These are phyloP conservation scores for Trichogramma pretiosum DNA, from an alignment of 1,140 invertebrate genomes.

Conservation along the genomic window DNA sequence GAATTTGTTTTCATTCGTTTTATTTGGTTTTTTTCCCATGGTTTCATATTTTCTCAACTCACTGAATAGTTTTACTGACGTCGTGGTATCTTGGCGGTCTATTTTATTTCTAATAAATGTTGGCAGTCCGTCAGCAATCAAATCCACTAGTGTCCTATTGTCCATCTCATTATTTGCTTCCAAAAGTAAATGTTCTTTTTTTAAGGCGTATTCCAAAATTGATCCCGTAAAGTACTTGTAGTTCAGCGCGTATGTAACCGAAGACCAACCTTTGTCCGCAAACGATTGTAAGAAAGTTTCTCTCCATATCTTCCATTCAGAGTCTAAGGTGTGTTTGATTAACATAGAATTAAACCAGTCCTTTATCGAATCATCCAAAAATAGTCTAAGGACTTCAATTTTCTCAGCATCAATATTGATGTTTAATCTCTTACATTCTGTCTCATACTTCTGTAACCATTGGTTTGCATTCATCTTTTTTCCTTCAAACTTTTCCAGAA, in stretches of 20 bases:
- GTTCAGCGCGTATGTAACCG: background rate
- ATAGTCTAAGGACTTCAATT: background rate
- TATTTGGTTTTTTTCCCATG: background rate
- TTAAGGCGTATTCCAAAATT: background rate
- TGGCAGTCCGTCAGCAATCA: background rate
- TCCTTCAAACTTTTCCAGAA: background rate
- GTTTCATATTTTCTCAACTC: slow-evolving; percentile 1
- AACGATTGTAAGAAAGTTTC: background rate
- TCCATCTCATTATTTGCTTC: background rate
- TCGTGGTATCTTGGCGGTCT: background rate
- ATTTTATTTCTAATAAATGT: background rate
- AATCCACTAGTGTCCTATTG: background rate
- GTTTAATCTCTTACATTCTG: background rate
- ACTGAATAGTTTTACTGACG: slow-evolving; percentile 4
- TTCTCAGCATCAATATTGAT: background rate
- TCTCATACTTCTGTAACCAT: background rate
- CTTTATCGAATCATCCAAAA: background rate
- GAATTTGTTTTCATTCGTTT: background rate
- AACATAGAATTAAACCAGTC: background rate
- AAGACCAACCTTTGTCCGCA: slow-evolving; percentile 4
- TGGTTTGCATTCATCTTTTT: background rate
- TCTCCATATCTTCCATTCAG: background rate
- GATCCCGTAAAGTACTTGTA: slow-evolving; percentile 1
- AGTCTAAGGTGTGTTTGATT: background rate
- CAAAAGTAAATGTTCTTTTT: slow-evolving; percentile 1